phyloP scores from a whole-genome alignment of 2,888 invertebrate genomes.

The Pimpla rufipes region DNA sequence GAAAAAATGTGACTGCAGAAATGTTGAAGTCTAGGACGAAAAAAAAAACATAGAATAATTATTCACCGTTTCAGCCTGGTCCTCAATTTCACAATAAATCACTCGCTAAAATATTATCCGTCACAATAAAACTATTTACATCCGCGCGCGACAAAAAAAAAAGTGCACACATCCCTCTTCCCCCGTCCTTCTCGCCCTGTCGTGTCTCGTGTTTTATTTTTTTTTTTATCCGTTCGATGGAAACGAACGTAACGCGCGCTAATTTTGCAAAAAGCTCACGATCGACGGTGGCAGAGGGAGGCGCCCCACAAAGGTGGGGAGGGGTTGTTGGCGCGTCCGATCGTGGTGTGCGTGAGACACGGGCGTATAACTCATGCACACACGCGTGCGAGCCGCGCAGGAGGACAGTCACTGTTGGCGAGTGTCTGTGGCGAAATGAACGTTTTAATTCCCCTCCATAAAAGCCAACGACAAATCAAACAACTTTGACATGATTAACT shows the following conservation, averaged over 20 bases:
- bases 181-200: slow-evolving; percentile 37
- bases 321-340: slow-evolving; percentile 47
- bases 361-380: slow-evolving; percentile 80
- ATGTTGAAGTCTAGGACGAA: too few relatives aligned
- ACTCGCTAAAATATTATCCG: not conserved
- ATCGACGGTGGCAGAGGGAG: slow-evolving; percentile 52
- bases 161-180: slow-evolving; percentile 37
- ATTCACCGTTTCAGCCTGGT: not conserved
- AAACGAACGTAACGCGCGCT: slow-evolving; percentile 74
- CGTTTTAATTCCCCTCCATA: slow-evolving; percentile 85
- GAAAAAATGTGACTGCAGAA: too few relatives aligned
- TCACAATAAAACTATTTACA: slow-evolving; percentile 57
- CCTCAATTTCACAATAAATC: not conserved
- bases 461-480: slow-evolving; percentile 85
- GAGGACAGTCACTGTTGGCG: slow-evolving; percentile 81
- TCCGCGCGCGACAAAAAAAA: slow-evolving; percentile 44
- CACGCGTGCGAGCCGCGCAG: slow-evolving; percentile 70
- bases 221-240: slow-evolving; percentile 61
- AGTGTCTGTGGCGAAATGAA: slow-evolving; percentile 85
- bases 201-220: slow-evolving; percentile 20
- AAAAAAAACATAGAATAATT: too few relatives aligned
- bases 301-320: slow-evolving; percentile 14
- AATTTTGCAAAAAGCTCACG: slow-evolving; percentile 83
- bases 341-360: slow-evolving; percentile 53
- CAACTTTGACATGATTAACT: slow-evolving; percentile 85